Evolutionary conservation across 2,113 vertebrate genomes (phyloP).

Genomic region (Helogale parvula): DNA sequence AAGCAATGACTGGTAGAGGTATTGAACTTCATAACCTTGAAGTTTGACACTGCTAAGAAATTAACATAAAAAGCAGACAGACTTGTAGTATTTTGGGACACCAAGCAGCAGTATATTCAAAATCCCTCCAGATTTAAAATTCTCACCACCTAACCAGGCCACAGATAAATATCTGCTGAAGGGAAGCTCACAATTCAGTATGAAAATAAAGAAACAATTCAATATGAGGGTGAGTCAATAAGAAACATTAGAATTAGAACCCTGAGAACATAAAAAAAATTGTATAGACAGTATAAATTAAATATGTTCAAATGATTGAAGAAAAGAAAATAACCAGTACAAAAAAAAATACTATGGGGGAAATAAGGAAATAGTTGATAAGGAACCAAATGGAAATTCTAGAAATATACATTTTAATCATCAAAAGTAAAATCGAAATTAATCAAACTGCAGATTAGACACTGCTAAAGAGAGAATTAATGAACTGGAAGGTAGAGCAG

Average conservation of each 20-base stretch:
- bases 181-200: not conserved
- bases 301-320: not conserved
- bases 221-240: not conserved
- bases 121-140: not conserved
- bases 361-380: not conserved
- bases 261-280: not conserved
- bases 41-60: not conserved
- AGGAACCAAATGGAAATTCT: not conserved
- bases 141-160: not conserved
- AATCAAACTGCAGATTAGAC: not conserved
- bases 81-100: not conserved
- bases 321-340: not conserved
- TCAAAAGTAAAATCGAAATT: not conserved
- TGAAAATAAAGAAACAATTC: not conserved
- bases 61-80: not conserved
- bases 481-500: not conserved
- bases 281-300: not conserved
- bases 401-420: not conserved
- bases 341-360: not conserved
- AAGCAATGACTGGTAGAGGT: not conserved
- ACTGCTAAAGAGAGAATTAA: constrained; percentile 18
- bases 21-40: not conserved
- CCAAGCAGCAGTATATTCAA: not conserved
- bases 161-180: not conserved
- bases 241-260: not conserved